These are phyloP conservation scores for Lepisosteus osseus DNA, from an alignment of 2,113 vertebrate species.

Conservation along the genomic window DNA sequence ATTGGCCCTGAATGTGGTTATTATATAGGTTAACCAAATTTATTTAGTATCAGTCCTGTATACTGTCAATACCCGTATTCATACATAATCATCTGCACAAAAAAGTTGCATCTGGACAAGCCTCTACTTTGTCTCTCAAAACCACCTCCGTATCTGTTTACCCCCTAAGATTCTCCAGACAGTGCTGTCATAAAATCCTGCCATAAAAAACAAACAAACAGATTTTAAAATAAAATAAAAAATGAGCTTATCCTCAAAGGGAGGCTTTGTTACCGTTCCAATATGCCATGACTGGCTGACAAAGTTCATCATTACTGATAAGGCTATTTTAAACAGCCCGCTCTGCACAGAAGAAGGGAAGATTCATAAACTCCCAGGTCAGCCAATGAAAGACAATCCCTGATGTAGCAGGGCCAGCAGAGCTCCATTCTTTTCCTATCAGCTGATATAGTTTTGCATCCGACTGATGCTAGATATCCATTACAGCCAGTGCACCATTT, in stretches of 20 bases:
- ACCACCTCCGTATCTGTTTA: conserved; percentile 32
- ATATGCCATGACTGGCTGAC: conserved; percentile 70
- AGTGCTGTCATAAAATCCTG: conserved; percentile 34
- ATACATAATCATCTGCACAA: neutral
- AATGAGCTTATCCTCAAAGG: conserved; percentile 54
- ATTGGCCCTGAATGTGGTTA: too few relatives aligned
- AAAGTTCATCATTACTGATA: conserved; percentile 60
- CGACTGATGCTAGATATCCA: conserved; percentile 33
- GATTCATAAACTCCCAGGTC: conserved; percentile 49
- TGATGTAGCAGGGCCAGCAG: conserved; percentile 46
- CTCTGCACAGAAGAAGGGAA: conserved; percentile 38
- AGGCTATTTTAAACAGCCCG: conserved; percentile 49
- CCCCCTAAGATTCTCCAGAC: conserved; percentile 29
- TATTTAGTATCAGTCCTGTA: neutral
- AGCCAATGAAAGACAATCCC: conserved; percentile 54
- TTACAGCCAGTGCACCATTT: conserved; percentile 13
- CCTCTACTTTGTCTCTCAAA: neutral
- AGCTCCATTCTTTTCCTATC: conserved; percentile 39
- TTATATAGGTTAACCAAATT: neutral
- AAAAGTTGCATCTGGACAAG: neutral
- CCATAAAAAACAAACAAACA: conserved; percentile 31
- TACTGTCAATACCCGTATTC: neutral
- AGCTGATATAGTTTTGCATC: conserved; percentile 39
- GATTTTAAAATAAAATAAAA: conserved; percentile 41
- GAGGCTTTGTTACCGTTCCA: conserved; percentile 57